Evolutionary conservation across 2,113 vertebrate genomes (phyloP), one percentile per base, ranked within the genome.

Genomic region (Pionites leucogaster): DNA sequence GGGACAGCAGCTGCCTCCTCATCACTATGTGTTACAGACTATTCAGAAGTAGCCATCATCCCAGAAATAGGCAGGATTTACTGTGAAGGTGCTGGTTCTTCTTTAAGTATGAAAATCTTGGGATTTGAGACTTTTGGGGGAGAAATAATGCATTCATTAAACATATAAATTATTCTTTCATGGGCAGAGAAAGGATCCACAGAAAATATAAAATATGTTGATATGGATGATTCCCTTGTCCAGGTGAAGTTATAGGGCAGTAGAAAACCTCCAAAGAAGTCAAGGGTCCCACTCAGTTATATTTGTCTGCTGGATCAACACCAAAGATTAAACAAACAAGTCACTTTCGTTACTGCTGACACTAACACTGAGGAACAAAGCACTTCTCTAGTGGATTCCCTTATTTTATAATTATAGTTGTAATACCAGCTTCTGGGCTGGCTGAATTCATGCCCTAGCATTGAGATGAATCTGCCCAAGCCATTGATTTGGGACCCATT

Each of bases 21-120:
- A 13, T 8, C n/a, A 15, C n/a, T 35, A 3, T 3, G 22, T 2
- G 0, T 44, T 23, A 31, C 33, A 39, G 41, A 19, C 2, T 41
- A 42, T 47, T 4, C 42, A 44, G 7, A 31, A 49, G 28, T 12
- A 63, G 5, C 8, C 8, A 20, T 27, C 23, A 28, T 23, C n/a
- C 23, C 29, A 70, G 10, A 15, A 37, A 11, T 19, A 19, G 46
- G 13, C 5, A 71, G 7, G 25, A 7, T 69, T 63, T 63, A 41
- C 24, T 47, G 14, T 59, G 44, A 46, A 75, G 8, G 9, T 37
- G 18, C 17, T 53, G n/a, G 5, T 65, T 12, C 27, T 76, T 70
- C 13, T 8, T 47, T 47, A 49, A 13, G 17, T 31, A 17, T 3
- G 7, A 78, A 82, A 68, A 57, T 3, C 20, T 20, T 17, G 6